Evolutionary conservation across 1,140 invertebrate species (phyloP).

Genomic region (Aplysia californica): DNA sequence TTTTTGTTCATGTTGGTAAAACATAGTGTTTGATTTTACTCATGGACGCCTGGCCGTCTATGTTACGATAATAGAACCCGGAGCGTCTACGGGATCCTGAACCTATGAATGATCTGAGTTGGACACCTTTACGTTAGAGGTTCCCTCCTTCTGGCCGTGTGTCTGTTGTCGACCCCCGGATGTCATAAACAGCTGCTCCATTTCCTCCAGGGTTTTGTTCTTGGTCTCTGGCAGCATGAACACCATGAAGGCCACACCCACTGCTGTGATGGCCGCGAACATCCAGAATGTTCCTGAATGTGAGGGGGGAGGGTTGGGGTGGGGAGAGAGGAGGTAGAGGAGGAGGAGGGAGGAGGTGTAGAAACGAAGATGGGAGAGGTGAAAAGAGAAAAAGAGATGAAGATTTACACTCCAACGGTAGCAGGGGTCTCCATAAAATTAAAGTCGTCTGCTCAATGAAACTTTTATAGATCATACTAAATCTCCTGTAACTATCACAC

Average conservation of each 20-base stretch:
- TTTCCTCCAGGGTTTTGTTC: constrained; percentile 89
- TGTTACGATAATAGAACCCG: background rate
- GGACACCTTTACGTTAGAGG: background rate
- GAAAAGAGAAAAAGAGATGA: too few relatives aligned
- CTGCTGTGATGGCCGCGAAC: constrained; percentile 79
- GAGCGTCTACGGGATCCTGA: background rate
- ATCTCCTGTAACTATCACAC: too few relatives aligned
- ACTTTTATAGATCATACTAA: too few relatives aligned
- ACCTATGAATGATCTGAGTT: background rate
- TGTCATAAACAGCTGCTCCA: constrained; percentile 72
- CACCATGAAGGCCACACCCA: constrained; percentile 83
- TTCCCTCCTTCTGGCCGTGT: background rate
- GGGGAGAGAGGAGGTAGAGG: too few relatives aligned
- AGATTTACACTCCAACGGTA: too few relatives aligned
- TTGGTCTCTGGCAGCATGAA: constrained; percentile 90
- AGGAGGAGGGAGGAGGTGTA: too few relatives aligned
- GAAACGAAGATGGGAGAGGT: too few relatives aligned
- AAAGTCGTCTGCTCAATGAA: too few relatives aligned
- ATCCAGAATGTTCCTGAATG: constrained; percentile 80
- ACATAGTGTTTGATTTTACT: background rate
- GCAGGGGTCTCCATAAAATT: too few relatives aligned
- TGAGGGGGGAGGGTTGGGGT: constrained; percentile 19
- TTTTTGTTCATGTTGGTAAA: background rate
- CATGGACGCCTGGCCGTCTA: background rate
- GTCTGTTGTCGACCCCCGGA: background rate